Evolutionary conservation across 1,140 invertebrate species (phyloP), one percentile per base, ranked within the genome.

Genomic region (Centruroides sculpturatus): DNA sequence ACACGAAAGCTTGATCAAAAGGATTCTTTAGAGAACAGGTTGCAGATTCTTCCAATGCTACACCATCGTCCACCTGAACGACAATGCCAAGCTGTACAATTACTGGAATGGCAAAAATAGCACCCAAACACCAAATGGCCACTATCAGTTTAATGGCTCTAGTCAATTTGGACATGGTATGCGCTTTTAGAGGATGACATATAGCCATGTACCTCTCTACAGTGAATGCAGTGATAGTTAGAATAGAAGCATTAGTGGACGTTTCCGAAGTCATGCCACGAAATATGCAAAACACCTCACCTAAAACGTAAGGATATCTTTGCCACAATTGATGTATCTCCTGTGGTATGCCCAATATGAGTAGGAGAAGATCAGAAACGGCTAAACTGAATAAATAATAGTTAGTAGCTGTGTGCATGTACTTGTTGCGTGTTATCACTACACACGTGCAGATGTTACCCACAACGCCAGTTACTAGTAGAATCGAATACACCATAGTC

Each of bases 201-300:
- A 97, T 95, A 12, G 91, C 92, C 23, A 96, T 81, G 73, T 96
- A 98, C 55, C 94, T 75, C 72, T 98, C 94, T 5, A 94, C 82
- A 0, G 93, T 97, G 74, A 98, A 98, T 3, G 89, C 87, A 0
- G 87, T 89, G 55, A 94, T 93, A 7, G 88, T 92, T 53, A 97
- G 77, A 0, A 97, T 87, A 1, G 92, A 94, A 0, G 92, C 92
- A 72, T 95, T 92, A 3, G 89, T 88, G 0, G 90, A 92, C 5
- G 87, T 91, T 72, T 96, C 92, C 0, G 88, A 84, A 1, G 89
- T 80, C 48, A 92, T 78, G 1, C 87, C 86, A 59, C 88, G 83
- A 46, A 92, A 75, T 9, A 92, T 78, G 73, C 91, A 96, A 72
- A 94, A 91, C 1, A 77, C 77, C 62, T 87, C 83, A 0, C 91